A percentile compares a stretch with the other conserved stretches of the same genome.
Conservation (phyloP, 2,113 vertebrate genomes). For the Paedocypris sp. region DNA sequence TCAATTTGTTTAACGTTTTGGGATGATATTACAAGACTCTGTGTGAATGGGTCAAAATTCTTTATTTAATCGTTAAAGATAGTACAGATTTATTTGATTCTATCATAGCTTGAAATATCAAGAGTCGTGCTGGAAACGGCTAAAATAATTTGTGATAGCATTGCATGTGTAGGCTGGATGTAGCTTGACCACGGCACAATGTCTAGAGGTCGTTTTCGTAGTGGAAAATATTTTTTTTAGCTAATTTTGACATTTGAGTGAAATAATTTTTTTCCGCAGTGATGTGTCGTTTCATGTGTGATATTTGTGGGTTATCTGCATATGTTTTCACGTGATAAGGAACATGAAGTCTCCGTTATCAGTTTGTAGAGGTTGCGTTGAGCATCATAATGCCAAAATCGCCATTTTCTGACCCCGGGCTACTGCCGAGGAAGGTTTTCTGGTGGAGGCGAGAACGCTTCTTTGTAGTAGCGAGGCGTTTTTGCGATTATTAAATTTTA, state of each 20-base stretch:
- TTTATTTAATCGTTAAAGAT: no score
- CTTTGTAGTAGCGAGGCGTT: constrained; percentile 2
- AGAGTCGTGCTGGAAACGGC: no score
- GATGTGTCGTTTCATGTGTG: background rate
- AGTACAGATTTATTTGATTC: no score
- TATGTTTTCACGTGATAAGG: constrained; percentile 29
- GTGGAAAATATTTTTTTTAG: background rate
- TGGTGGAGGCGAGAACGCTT: background rate
- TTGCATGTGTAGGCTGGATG: background rate
- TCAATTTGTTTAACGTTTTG: no score
- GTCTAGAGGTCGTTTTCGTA: background rate
- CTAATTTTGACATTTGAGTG: constrained; percentile 13
- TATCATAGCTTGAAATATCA: no score
- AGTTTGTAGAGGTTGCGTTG: constrained; percentile 18
- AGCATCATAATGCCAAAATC: constrained; percentile 24
- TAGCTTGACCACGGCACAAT: background rate
- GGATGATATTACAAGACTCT: no score
- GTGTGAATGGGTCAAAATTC: no score
- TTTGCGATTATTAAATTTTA: no score
- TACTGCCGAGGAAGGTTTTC: background rate
- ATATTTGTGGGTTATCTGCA: constrained; percentile 27
- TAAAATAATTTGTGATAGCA: background rate
- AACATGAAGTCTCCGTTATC: constrained; percentile 26
- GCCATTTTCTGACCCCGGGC: constrained; percentile 11
- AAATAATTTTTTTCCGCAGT: background rate